These are phyloP conservation scores for Megastigmus dorsalis DNA, from an alignment of 2,888 invertebrate species.

Conservation along the genomic window DNA sequence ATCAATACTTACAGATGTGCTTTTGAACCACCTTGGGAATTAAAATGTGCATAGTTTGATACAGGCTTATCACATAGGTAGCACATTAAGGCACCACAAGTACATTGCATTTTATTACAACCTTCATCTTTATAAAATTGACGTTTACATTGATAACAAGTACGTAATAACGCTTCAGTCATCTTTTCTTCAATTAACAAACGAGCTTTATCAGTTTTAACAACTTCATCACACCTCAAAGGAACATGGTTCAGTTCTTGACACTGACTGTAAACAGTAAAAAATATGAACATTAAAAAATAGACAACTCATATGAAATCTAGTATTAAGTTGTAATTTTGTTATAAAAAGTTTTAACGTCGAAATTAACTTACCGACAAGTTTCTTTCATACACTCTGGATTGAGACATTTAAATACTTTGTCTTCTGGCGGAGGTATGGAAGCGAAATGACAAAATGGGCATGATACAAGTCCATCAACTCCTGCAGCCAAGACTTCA, in stretches of 20 bases:
- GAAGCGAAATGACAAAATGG: conserved; percentile 79
- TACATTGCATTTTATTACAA: conserved; percentile 63
- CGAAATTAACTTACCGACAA: conserved; percentile 73
- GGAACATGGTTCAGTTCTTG: conserved; percentile 77
- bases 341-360: neutral
- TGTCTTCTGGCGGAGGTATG: conserved; percentile 74
- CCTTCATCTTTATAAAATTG: conserved; percentile 68
- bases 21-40: conserved; percentile 72
- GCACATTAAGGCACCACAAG: conserved; percentile 71
- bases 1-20: conserved; percentile 67
- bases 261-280: conserved; percentile 67
- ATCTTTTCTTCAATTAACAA: conserved; percentile 77
- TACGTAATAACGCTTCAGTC: conserved; percentile 75
- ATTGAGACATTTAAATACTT: conserved; percentile 77
- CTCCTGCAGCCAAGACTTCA: conserved; percentile 76
- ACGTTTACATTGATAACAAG: conserved; percentile 65
- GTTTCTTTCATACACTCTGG: conserved; percentile 78
- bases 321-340: neutral
- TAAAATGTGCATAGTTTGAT: conserved; percentile 77
- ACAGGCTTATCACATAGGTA: conserved; percentile 74
- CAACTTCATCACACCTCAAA: conserved; percentile 75
- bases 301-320: neutral
- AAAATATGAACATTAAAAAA: neutral
- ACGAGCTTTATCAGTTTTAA: conserved; percentile 70
- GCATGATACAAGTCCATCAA: conserved; percentile 77